These are phyloP conservation scores for Pterocles orientalis DNA, from an alignment of 2,113 vertebrate genomes.

Conservation along the genomic window DNA sequence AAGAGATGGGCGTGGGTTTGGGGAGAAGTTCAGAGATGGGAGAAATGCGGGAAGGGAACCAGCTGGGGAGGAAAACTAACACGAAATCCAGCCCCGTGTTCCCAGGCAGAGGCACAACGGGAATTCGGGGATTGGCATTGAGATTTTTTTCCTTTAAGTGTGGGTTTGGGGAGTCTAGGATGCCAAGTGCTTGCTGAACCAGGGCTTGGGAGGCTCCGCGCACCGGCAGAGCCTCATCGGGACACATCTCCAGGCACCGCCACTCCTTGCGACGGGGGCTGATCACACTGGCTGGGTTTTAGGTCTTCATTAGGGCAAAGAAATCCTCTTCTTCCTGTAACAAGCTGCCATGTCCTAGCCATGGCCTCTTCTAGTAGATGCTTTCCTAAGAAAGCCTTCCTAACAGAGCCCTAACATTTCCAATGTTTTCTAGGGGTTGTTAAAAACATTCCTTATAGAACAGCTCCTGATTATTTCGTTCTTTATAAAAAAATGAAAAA, in stretches of 20 bases:
- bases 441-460: neutral
- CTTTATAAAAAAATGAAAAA: neutral
- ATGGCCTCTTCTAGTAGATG: neutral
- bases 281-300: neutral
- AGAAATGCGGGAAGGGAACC: neutral
- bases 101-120: neutral
- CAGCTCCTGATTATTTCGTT: neutral
- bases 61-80: neutral
- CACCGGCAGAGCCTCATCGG: neutral
- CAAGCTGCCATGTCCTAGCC: neutral
- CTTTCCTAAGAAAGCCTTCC: constrained; percentile 13
- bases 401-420: constrained; percentile 29
- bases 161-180: neutral
- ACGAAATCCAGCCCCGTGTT: neutral
- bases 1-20: neutral
- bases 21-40: neutral
- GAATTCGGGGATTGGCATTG: neutral
- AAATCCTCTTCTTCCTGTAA: neutral
- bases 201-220: neutral
- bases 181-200: neutral
- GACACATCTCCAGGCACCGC: neutral
- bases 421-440: neutral
- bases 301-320: neutral
- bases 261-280: neutral
- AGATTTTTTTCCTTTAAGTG: neutral